phyloP scores from a whole-genome alignment of 1,140 invertebrate genomes.

The Solen grandis region DNA sequence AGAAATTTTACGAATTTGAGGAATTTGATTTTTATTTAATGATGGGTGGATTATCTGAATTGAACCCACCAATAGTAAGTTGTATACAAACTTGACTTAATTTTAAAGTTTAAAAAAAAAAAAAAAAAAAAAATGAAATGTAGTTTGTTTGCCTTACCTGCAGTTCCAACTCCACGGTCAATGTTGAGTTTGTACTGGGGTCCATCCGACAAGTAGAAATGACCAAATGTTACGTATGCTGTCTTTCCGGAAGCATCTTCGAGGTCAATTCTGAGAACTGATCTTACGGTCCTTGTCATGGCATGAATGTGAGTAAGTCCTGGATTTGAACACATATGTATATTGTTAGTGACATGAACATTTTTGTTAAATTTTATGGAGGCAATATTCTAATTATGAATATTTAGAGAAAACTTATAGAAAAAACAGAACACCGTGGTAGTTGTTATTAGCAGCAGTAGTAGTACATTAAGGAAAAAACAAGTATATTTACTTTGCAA shows the following conservation, averaged over 20 bases:
- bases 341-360: background rate
- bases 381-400: background rate
- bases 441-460: too few species aligned
- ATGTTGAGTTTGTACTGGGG: background rate
- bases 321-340: background rate
- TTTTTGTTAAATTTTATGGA: background rate
- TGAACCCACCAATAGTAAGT: too few species aligned
- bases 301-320: slow-evolving; percentile 13
- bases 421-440: background rate
- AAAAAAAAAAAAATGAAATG: too few species aligned
- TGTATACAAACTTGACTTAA: too few species aligned
- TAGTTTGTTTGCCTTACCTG: too few species aligned
- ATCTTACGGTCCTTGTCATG: background rate
- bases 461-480: background rate
- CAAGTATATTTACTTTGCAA: too few species aligned
- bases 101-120: too few species aligned
- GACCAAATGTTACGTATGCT: background rate
- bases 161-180: too few species aligned
- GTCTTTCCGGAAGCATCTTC: background rate
- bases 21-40: too few species aligned
- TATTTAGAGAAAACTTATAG: background rate
- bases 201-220: background rate
- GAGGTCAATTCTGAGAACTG: slow-evolving; percentile 17
- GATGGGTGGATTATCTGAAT: too few species aligned
- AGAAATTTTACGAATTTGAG: too few species aligned